Percentiles rank a stretch among this genome's conserved stretches.
phyloP scores from a whole-genome alignment of 2,113 vertebrate genomes.

The Marcusenius ussheri region DNA sequence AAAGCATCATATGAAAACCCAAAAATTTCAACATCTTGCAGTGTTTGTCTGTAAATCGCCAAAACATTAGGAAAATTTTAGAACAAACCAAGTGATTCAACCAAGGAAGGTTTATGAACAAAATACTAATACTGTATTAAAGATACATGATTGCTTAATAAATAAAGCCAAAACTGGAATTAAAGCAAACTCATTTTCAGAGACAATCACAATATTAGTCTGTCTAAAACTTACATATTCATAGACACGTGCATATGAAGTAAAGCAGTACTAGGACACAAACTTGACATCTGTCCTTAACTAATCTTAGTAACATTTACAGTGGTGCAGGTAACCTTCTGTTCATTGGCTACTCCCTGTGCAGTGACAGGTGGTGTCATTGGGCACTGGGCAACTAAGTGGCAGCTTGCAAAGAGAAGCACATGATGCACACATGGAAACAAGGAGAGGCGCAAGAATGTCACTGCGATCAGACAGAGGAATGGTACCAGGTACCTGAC shows the following conservation, averaged over 20 bases:
- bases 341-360: neutral
- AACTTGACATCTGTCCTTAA: neutral
- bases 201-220: neutral
- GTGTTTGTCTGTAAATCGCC: neutral
- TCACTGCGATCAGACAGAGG: neutral
- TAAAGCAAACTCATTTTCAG: neutral
- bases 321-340: neutral
- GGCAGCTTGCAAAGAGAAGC: neutral
- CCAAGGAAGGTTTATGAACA: neutral
- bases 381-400: neutral
- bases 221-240: neutral
- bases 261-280: neutral
- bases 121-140: neutral
- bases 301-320: neutral
- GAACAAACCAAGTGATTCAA: neutral
- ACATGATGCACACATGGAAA: neutral
- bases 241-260: neutral
- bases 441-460: neutral
- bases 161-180: neutral
- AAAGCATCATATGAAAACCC: neutral
- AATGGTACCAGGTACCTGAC: neutral
- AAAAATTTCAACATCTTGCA: neutral
- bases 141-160: neutral
- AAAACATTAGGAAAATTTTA: neutral
- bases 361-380: neutral